These are phyloP conservation scores for Maniola jurtina DNA, from an alignment of 1,140 invertebrate species.

Conservation along the genomic window DNA sequence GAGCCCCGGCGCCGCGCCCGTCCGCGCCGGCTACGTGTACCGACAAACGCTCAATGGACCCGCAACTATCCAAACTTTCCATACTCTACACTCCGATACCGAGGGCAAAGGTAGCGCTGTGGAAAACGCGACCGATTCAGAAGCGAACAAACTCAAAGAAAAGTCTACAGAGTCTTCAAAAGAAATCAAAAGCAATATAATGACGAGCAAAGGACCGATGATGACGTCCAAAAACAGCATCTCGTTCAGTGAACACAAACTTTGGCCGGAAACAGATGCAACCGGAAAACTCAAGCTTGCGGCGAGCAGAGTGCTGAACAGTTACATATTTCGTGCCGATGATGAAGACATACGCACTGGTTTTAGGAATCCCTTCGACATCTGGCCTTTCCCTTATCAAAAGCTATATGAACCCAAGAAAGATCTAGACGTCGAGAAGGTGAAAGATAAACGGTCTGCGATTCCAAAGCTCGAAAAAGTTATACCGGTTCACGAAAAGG, in stretches of 20 bases:
- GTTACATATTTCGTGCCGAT: constrained; percentile 43
- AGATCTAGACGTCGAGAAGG: constrained; percentile 46
- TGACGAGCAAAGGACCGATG: neutral
- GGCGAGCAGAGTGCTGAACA: constrained; percentile 21
- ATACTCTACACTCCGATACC: constrained; percentile 5
- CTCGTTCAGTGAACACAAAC: neutral
- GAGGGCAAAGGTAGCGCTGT: neutral
- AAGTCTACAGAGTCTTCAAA: neutral
- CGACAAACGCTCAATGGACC: constrained; percentile 38
- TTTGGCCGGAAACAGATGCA: neutral
- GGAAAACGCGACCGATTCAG: neutral
- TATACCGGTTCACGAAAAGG: constrained; percentile 57
- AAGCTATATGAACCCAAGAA: constrained; percentile 52
- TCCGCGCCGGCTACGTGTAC: constrained; percentile 37
- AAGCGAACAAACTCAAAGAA: constrained; percentile 5
- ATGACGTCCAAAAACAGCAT: neutral
- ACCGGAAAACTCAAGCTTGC: neutral
- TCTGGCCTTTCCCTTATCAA: constrained; percentile 56
- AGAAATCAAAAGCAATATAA: neutral
- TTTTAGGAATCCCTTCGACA: constrained; percentile 42
- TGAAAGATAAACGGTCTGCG: constrained; percentile 56
- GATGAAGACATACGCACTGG: constrained; percentile 56
- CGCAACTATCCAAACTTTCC: constrained; percentile 26
- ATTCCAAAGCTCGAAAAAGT: constrained; percentile 29
- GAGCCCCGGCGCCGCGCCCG: constrained; percentile 5